Evolutionary conservation across 2,797 vertebrate species (phyloP), one percentile per base, ranked within the genome.

Genomic region (Antennarius maculatus): DNA sequence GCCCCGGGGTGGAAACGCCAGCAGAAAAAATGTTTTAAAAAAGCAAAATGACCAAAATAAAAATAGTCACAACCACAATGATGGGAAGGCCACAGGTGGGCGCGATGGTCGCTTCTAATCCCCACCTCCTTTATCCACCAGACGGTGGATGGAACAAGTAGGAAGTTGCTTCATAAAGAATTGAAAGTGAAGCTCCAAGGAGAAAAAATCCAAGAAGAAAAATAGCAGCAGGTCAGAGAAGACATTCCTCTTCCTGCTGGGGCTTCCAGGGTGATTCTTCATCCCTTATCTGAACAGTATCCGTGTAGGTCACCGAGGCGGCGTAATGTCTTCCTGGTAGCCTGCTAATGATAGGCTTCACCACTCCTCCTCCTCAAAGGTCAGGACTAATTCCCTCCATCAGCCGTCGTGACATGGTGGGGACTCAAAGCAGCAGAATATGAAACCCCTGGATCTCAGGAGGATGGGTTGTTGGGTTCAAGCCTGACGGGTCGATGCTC

Each of bases 261-360:
- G 31, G 68, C 53, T 74, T 71, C 61, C 69, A 71, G 79, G 62
- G 66, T 79, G 66, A 89, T 89, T 62, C 76, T 59, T 89, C 84
- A 85, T 82, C 15, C 42, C 74, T 87, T 89, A 89, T 89, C 87
- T 66, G 73, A 71, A 48, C 53, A 58, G 47, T 49, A 74, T 87
- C 75, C 66, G 71, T 83, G 75, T 82, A 83, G 80, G 83, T 86
- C 81, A 85, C 50, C 7, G 16, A 67, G 81, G 76, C 5, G 39
- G 48, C 55, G 65, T 83, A 77, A 82, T 77, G 80, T 86, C 83
- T 89, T 87, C 84, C 85, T 87, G 82, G 69, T 86, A 71, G 62
- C 71, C 53, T 34, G 55, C 64, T 87, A 89, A 89, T 89, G 81
- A 87, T 80, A 85, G 84, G 53, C 67, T 67, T 66, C 61, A n/a